Conservation (phyloP, 2,113 vertebrate genomes). For the Macrotis lagotis region DNA sequence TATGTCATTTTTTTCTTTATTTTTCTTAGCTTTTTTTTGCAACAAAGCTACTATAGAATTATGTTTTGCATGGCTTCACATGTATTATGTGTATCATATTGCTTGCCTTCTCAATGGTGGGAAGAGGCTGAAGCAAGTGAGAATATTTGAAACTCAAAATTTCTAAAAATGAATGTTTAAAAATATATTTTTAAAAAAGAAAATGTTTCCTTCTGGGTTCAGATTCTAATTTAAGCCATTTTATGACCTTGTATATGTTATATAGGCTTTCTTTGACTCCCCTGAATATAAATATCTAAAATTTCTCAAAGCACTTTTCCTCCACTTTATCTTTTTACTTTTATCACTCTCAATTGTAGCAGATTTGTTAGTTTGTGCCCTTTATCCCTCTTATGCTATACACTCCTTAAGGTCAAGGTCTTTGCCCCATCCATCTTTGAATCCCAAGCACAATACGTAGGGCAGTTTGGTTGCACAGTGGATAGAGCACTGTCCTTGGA, state of each 20-base stretch:
- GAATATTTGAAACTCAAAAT: neutral
- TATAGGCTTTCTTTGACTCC: neutral
- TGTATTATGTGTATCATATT: neutral
- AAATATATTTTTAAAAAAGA: neutral
- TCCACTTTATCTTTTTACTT: neutral
- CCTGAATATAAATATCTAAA: neutral
- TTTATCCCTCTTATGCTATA: neutral
- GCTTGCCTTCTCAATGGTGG: neutral
- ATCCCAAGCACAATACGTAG: too few relatives aligned
- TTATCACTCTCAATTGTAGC: neutral
- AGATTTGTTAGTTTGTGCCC: neutral
- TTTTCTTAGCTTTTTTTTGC: neutral
- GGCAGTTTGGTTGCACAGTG: too few relatives aligned
- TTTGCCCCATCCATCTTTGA: neutral
- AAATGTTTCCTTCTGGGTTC: neutral
- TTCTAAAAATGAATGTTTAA: neutral
- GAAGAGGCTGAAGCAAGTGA: neutral
- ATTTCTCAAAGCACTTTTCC: neutral
- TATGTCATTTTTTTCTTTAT: neutral
- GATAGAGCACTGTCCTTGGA: too few relatives aligned
- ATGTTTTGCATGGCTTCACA: neutral
- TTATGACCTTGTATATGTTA: neutral
- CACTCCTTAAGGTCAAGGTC: neutral
- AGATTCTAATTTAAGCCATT: neutral
- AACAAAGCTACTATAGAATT: neutral